Base-by-base conservation (phyloP, 2,797 vertebrate species). In the Cynodonichthys magdalenae region DNA sequence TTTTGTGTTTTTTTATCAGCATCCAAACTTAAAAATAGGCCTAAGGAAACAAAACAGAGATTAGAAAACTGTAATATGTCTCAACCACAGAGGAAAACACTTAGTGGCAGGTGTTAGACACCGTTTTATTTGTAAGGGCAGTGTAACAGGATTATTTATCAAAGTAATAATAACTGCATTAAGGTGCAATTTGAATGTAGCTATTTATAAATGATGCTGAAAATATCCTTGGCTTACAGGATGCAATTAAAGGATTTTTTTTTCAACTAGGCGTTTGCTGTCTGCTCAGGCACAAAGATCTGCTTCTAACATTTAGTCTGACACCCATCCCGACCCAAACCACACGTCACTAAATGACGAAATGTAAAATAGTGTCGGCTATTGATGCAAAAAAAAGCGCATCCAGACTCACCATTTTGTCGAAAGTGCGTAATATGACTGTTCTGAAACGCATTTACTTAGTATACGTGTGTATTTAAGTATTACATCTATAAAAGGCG, bases 301-400 rank as follows among this genome's bases (percentile, higher is more conserved):
- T 64, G 45, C 24, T 77, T 73, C 64, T 11, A 67, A 71, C 70
- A 51, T 53, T 50, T 58, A 41, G 61, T 51, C 63, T 59, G 52
- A 41, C 63, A 68, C 59, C 55, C 65, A 64, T 53, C 59, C 57
- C 36, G 45, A 72, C 56, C 74, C 69, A 77, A 68, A 83, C 72
- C 70, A 77, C 66, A 86, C 84, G 82, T 87, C 86, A 89, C 45
- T 66, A 67, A 36, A 79, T 78, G 69, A 87, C 79, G 63, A 76
- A 53, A 82, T 19, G 58, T 51, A 55, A 67, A 64, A 52, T 39
- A 55, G 34, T 58, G 52, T 60, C 61, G 55, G 15, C 51, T 48
- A 58, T 19, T 58, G 66, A 66, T 55, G 73, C 64, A 73, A 7
- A 3, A 80, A 79, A 79, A 71, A 77, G 66, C 66, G 70, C 68